phyloP scores from a whole-genome alignment of 2,888 invertebrate species.

The Lutraria lutraria region DNA sequence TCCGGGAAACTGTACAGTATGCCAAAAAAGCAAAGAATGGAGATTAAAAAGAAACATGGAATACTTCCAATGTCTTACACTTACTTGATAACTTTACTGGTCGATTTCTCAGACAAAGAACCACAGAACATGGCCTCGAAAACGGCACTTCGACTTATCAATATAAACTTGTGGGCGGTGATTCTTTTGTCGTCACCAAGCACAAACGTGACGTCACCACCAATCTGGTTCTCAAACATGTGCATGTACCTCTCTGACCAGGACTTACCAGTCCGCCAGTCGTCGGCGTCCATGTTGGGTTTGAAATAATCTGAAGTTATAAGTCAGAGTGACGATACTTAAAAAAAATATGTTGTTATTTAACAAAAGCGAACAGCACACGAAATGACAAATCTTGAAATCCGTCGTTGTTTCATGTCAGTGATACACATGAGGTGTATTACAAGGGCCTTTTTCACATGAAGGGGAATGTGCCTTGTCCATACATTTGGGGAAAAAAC shows the following conservation, averaged over 20 bases:
- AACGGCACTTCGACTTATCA: slow-evolving; percentile 68
- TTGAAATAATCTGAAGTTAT: slow-evolving; percentile 49
- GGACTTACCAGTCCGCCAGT: slow-evolving; percentile 63
- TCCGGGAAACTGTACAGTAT: not conserved
- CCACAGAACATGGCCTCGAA: slow-evolving; percentile 71
- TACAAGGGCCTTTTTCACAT: no score
- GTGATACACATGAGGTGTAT: no score
- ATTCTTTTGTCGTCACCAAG: slow-evolving; percentile 48
- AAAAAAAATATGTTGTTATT: no score
- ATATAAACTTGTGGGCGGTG: slow-evolving; percentile 63
- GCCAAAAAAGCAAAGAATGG: not conserved
- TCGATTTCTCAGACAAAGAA: slow-evolving; percentile 58
- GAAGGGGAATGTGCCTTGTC: no score
- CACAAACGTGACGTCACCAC: slow-evolving; percentile 67
- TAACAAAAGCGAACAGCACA: no score
- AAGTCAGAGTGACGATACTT: no score
- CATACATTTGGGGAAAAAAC: no score
- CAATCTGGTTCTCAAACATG: slow-evolving; percentile 64
- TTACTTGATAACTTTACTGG: slow-evolving; percentile 52
- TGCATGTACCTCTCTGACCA: slow-evolving; percentile 61
- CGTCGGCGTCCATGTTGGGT: slow-evolving; percentile 57
- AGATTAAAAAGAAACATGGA: not conserved
- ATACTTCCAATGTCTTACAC: not conserved
- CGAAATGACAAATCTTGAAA: no score
- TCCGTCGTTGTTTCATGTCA: no score